Base-by-base conservation (phyloP, 2,113 vertebrate species). In the Mesitornis unicolor region DNA sequence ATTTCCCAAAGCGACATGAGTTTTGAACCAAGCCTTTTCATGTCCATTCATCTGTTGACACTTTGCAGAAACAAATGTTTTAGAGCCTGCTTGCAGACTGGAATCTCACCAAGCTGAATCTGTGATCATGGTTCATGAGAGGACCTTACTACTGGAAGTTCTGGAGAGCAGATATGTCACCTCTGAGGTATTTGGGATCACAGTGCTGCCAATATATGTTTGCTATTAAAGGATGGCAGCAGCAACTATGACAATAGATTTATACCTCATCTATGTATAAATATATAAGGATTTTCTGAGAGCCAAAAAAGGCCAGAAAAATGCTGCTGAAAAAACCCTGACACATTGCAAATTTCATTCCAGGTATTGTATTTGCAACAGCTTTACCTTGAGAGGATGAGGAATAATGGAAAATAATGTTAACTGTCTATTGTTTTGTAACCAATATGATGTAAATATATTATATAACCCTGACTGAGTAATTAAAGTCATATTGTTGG, bases 81-180 rank as follows among this genome's bases (percentile, higher is more conserved):
- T 65, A 60, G 12, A 88, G 4, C 9, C 6, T 69, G 16, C 54
- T 75, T 87, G 29, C 11, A 71, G 50, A 61, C 13, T 4, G 51
- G 19, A 5, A 2, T 74, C 1, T 57, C 16, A 60, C 0, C 1
- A 57, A 56, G 15, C 4, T 65, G 26, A 76, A 8, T 6, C 5
- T 67, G 4, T n/a, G 16, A 7, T 43, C 19, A 6, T 10, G 7
- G 6, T 50, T 73, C 12, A 1, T 50, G 31, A 81, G 13, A 84
- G 7, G 0, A 60, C 9, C 29, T 38, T 24, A 48, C 13, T 7
- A 4, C 3, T 75, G 24, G 16, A 75, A 70, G 31, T 75, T 78
- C 56, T 79, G 18, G 20, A 77, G 17, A 43, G 6, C 10, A 71
- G 9, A 21, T 38, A 38, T 20, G 11, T 5, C 33, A 40, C 16